Conservation (phyloP, 2,797 vertebrate genomes). For the Oreochromis grahami region DNA sequence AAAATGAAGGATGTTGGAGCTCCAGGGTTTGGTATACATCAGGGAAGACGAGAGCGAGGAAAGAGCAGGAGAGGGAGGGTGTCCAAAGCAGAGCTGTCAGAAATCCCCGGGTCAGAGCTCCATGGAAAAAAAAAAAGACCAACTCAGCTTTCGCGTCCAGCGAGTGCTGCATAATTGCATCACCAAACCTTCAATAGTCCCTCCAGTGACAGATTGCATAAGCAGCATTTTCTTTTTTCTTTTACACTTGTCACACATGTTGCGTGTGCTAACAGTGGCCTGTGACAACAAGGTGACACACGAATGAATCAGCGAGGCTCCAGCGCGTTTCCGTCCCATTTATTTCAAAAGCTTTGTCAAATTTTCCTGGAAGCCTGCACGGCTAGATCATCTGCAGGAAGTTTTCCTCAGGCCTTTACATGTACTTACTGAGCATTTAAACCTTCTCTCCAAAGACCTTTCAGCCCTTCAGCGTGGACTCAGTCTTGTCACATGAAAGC, state of each 20-base stretch:
- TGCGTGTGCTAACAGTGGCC: neutral
- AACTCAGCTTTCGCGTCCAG: constrained; percentile 23
- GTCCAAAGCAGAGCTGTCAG: constrained; percentile 29
- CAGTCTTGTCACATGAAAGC: constrained; percentile 25
- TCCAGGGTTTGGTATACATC: constrained; percentile 5
- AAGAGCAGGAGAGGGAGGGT: neutral
- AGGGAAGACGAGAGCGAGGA: neutral
- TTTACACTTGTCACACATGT: neutral
- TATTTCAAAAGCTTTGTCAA: neutral
- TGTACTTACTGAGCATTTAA: constrained; percentile 29
- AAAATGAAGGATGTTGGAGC: neutral
- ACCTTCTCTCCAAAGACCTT: constrained; percentile 32
- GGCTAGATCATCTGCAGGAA: neutral
- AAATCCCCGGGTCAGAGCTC: constrained; percentile 23
- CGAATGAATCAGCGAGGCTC: neutral
- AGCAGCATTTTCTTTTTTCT: constrained; percentile 12
- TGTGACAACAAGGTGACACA: neutral
- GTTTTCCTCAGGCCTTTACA: constrained; percentile 14
- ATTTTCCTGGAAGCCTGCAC: neutral
- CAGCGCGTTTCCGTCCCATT: neutral
- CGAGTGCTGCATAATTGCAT: constrained; percentile 31
- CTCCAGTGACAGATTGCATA: constrained; percentile 22
- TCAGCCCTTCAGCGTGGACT: neutral
- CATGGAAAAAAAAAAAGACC: constrained; percentile 2
- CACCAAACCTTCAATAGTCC: constrained; percentile 8